These are phyloP conservation scores for Pelobates fuscus DNA, from an alignment of 2,113 vertebrate species.

Conservation along the genomic window DNA sequence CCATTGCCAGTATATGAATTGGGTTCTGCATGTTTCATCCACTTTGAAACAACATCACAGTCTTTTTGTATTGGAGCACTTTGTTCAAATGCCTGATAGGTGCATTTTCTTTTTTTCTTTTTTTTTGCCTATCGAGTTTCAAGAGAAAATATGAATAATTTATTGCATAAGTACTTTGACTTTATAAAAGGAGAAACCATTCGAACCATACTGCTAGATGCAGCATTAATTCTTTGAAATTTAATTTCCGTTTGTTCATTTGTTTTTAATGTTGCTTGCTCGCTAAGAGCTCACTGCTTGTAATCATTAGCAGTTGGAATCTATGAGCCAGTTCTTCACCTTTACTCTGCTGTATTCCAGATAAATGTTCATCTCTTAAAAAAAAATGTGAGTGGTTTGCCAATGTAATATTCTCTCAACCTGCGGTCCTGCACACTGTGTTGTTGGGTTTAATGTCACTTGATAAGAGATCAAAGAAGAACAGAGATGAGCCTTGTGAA, in stretches of 20 bases:
- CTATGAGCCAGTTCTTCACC: slow-evolving; percentile 61
- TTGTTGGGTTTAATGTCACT: slow-evolving; percentile 67
- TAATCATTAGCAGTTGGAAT: slow-evolving; percentile 53
- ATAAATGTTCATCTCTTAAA: slow-evolving; percentile 60
- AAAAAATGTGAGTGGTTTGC: slow-evolving; percentile 67
- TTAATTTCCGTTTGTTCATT: not conserved
- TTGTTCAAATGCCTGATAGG: too few relatives aligned
- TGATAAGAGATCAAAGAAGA: slow-evolving; percentile 69
- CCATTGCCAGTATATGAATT: too few relatives aligned
- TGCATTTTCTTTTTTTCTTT: too few relatives aligned
- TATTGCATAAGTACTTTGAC: not conserved
- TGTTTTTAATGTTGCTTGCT: not conserved
- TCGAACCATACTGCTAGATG: not conserved
- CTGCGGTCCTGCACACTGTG: slow-evolving; percentile 64
- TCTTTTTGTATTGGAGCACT: too few relatives aligned
- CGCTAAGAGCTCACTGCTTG: slow-evolving; percentile 38
- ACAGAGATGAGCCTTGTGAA: slow-evolving; percentile 61
- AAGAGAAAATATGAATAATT: slow-evolving; percentile 54
- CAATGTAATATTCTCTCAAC: slow-evolving; percentile 66
- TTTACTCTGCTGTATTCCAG: slow-evolving; percentile 61
- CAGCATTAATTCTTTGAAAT: not conserved
- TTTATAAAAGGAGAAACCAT: not conserved
- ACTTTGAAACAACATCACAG: too few relatives aligned
- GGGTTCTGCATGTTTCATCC: slow-evolving; percentile 23
- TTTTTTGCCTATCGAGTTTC: not conserved